A percentile compares a stretch with the other conserved stretches of the same genome.
phyloP scores from a whole-genome alignment of 2,797 vertebrate species.

The Tenualosa ilisha region DNA sequence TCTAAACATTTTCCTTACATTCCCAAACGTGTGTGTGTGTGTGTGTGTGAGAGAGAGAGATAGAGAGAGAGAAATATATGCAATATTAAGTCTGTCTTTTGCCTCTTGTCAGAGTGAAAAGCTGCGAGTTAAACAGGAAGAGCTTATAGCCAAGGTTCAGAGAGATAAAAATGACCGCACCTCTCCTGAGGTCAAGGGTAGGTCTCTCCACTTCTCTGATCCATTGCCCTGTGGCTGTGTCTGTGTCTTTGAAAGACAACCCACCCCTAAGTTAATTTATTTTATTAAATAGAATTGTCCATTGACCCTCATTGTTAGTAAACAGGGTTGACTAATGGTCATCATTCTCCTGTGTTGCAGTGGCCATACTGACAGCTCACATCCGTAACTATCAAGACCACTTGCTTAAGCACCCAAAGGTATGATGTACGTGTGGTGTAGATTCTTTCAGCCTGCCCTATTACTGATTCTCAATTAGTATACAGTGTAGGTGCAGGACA shows the following conservation, averaged over 20 bases:
- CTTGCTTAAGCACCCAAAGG: conserved; percentile 86
- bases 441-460: background rate
- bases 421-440: conserved; percentile 50
- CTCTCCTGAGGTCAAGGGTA: conserved; percentile 85
- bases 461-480: background rate
- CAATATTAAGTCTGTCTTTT: conserved; percentile 31
- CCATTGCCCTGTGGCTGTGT: too few species aligned
- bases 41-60: background rate
- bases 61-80: background rate
- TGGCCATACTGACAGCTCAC: conserved; percentile 84
- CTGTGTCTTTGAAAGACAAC: background rate
- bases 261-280: background rate
- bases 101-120: conserved; percentile 81
- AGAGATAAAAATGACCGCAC: conserved; percentile 77
- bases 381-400: conserved; percentile 89
- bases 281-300: background rate
- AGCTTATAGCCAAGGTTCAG: conserved; percentile 84
- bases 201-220: conserved; percentile 49
- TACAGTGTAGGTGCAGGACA: background rate
- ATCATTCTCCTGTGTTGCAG: conserved; percentile 63
- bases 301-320: conserved; percentile 30
- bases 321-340: background rate
- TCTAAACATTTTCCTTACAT: too few species aligned
- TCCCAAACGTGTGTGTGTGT: background rate
- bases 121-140: conserved; percentile 82